phyloP scores from a whole-genome alignment of 2,113 vertebrate species.

The Eudorcas thomsonii region DNA sequence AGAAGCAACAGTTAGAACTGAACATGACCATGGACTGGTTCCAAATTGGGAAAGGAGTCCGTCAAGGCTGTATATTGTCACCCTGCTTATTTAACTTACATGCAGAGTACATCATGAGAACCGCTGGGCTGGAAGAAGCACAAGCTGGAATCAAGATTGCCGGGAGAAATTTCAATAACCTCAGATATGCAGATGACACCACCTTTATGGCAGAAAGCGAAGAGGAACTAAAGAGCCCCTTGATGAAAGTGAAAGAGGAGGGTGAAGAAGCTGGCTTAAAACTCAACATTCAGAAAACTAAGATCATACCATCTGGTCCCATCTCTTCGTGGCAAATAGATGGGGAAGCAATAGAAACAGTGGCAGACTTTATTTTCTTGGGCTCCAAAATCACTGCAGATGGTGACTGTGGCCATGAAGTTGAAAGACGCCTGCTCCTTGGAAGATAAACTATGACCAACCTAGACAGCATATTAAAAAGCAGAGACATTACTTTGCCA shows the following conservation, averaged over 20 bases:
- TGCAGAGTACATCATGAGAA: background rate
- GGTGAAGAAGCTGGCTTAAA: background rate
- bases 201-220: background rate
- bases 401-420: background rate
- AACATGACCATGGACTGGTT: background rate
- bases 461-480: background rate
- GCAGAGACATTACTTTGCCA: background rate
- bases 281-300: background rate
- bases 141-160: background rate
- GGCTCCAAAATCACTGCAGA: background rate
- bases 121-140: background rate
- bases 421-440: background rate
- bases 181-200: background rate
- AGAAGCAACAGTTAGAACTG: background rate
- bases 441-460: background rate
- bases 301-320: background rate
- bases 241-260: background rate
- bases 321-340: background rate
- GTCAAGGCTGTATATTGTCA: background rate
- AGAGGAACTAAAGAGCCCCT: background rate
- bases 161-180: background rate
- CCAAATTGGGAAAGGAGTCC: accelerated
- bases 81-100: background rate
- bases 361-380: background rate
- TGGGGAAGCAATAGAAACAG: background rate